Evolutionary conservation across 2,113 vertebrate species (phyloP).

Genomic region (Heloderma charlesbogerti): DNA sequence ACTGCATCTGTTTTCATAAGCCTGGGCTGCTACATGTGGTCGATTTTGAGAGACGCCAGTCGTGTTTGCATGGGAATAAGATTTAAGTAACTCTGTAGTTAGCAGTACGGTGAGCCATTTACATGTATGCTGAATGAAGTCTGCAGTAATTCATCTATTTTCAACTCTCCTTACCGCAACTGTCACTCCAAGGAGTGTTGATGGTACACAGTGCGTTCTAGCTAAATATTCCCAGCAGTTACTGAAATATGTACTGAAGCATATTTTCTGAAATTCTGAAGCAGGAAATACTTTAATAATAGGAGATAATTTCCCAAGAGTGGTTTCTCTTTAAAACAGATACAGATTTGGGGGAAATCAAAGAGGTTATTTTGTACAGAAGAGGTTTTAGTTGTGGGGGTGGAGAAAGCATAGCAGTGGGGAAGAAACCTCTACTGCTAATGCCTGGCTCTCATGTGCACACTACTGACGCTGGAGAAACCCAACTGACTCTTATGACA

Average conservation of each 20-base stretch:
- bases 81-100: conserved; percentile 60
- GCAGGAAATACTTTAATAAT: conserved; percentile 68
- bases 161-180: conserved; percentile 64
- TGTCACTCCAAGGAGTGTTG: conserved; percentile 63
- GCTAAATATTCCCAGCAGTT: conserved; percentile 66
- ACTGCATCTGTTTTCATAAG: conserved; percentile 55
- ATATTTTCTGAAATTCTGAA: too few relatives aligned
- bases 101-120: conserved; percentile 56
- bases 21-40: conserved; percentile 27
- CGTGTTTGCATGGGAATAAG: conserved; percentile 34
- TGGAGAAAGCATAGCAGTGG: background rate
- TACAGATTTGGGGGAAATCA: conserved; percentile 32
- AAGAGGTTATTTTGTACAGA: conserved; percentile 24
- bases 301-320: conserved; percentile 62
- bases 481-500: background rate
- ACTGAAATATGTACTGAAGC: conserved; percentile 52
- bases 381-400: background rate
- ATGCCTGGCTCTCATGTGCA: background rate
- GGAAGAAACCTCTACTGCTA: background rate
- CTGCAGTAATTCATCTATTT: conserved; percentile 69
- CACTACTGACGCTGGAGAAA: background rate
- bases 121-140: conserved; percentile 59
- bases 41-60: conserved; percentile 51
- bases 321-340: conserved; percentile 60
- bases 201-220: conserved; percentile 61